Conservation (phyloP, 2,113 vertebrate genomes). For the Onychorhynchus coronatus region DNA sequence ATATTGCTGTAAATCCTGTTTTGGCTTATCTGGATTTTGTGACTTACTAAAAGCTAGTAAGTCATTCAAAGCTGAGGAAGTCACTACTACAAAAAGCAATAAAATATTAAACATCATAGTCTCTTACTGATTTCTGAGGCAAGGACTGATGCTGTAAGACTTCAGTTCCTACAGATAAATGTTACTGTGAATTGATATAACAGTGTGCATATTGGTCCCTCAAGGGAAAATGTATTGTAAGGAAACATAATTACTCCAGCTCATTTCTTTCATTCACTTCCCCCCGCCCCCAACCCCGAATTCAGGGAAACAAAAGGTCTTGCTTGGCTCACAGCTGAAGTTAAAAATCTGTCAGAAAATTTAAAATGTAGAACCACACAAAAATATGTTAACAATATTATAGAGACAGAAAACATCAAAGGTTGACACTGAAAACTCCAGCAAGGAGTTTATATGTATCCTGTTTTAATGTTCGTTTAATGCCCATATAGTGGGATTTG, state of each 20-base stretch:
- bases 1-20: neutral
- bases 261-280: neutral
- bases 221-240: neutral
- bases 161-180: slow-evolving; percentile 37
- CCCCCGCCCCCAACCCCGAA: too few relatives aligned
- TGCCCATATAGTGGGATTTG: neutral
- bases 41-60: neutral
- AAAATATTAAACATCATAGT: slow-evolving; percentile 26
- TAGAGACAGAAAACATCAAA: neutral
- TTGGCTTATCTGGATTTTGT: slow-evolving; percentile 5
- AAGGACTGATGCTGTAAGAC: neutral
- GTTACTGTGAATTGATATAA: slow-evolving; percentile 19
- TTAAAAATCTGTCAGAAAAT: neutral
- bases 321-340: neutral
- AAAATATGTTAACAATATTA: neutral
- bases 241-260: neutral
- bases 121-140: neutral
- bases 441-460: neutral
- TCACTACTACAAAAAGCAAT: neutral
- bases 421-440: neutral
- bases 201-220: neutral
- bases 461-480: neutral
- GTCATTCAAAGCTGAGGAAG: neutral
- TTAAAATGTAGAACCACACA: neutral
- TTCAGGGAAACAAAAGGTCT: neutral